Base-by-base conservation (phyloP, 2,797 vertebrate genomes). In the Tenualosa thibaudeaui region DNA sequence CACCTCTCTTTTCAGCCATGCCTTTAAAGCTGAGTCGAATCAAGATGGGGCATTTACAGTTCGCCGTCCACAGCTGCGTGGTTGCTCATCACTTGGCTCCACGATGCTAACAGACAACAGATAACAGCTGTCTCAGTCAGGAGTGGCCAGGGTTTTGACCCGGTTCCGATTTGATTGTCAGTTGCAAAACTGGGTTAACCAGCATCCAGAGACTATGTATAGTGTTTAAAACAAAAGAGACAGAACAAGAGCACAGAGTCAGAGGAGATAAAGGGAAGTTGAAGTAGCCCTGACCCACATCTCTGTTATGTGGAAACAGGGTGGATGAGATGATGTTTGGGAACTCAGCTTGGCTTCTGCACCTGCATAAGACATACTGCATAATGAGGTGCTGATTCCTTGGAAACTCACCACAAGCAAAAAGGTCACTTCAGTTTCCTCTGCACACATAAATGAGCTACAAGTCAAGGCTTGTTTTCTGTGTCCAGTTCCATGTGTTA, bases 41-140 rank as follows among this genome's bases (percentile, higher is more conserved):
- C 71, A 78, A 22, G 71, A 46, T 17, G 17, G 40, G 71, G 7
- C 71, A 22, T 78, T 46, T 19, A 2, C 71, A 78, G 15, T 43
- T 43, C 43, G 37, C 71, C 17, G 50, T 46, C 17, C 40, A 6
- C 71, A 46, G 37, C 19, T 19, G 7, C 46, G 40, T 43, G 17
- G 40, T 19, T 78, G 71, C 40, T 78, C 71, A 46, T 78, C 71
- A 75, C 68, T 75, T 37, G 37, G 13, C 15, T 75, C 68, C 68
- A 2, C 40, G 13, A 40, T 26, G 12, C 15, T 75, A 75, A 22
- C 56, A 62, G n/a, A 8, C 58, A 43, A 78, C 71, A 78, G 68
- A 75, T 19, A 78, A 46, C 71, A 78, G 71, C 71, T 78, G 71
- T 78, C 37, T 78, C 31, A 75, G 37, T 78, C 31, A 75, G 71